Evolutionary conservation across 2,113 vertebrate species (phyloP).

Genomic region (Tor tambroides): DNA sequence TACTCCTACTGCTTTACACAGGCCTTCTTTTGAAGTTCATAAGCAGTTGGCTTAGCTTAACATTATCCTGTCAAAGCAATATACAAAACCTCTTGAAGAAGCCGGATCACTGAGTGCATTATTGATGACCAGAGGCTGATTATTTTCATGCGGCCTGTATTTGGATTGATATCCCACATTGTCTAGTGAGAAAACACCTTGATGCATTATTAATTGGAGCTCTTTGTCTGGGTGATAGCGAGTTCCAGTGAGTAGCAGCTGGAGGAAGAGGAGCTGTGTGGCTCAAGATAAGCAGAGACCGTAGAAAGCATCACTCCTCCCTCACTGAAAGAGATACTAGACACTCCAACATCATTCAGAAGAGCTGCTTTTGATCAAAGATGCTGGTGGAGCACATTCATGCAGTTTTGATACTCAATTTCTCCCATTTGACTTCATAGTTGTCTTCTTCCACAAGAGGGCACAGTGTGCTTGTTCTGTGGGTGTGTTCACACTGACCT

Average conservation of each 20-base stretch:
- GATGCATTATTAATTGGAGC: constrained; percentile 69
- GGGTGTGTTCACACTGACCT: neutral
- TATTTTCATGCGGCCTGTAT: constrained; percentile 66
- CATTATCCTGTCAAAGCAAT: constrained; percentile 61
- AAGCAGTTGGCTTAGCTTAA: constrained; percentile 39
- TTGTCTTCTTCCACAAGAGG: constrained; percentile 47
- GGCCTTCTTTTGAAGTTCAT: constrained; percentile 5
- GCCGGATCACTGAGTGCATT: constrained; percentile 71
- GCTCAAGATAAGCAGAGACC: constrained; percentile 36
- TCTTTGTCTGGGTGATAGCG: constrained; percentile 61
- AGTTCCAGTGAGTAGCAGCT: constrained; percentile 35
- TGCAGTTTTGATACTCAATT: neutral
- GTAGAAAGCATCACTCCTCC: neutral
- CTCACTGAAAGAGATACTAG: neutral
- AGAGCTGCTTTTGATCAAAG: constrained; percentile 13
- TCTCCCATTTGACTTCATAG: neutral
- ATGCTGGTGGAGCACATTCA: too few relatives aligned
- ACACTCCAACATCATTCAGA: neutral
- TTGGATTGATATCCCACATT: constrained; percentile 66
- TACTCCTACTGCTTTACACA: constrained; percentile 10
- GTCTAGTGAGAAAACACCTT: constrained; percentile 68
- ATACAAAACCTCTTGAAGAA: constrained; percentile 64
- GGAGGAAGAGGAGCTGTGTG: constrained; percentile 28
- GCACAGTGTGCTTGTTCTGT: constrained; percentile 36
- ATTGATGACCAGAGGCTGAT: constrained; percentile 75